phyloP scores from a whole-genome alignment of 2,888 invertebrate species.

The Pocota personata region DNA sequence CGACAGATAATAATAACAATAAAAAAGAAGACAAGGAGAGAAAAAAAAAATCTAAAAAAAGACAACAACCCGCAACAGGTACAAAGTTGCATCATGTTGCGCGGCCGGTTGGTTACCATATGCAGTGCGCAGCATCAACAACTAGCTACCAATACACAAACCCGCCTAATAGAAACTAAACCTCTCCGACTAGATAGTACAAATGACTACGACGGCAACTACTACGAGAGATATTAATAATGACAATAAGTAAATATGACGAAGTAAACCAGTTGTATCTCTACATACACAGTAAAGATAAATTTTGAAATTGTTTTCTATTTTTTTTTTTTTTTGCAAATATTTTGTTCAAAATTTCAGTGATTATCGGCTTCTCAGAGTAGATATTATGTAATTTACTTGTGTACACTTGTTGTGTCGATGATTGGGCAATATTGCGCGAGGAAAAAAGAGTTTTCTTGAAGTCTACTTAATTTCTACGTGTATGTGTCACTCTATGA shows the following conservation, averaged over 20 bases:
- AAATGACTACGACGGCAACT: constrained; percentile 14
- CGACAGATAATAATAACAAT: too few relatives aligned
- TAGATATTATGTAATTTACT: constrained; percentile 37
- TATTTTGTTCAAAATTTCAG: neutral
- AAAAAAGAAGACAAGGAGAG: neutral
- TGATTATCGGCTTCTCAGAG: constrained; percentile 25
- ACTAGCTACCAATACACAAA: neutral
- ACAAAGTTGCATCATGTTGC: constrained; percentile 63
- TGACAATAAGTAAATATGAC: constrained; percentile 64
- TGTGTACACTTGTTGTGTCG: constrained; percentile 37
- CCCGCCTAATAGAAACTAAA: constrained; percentile 32
- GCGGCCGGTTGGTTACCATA: constrained; percentile 48
- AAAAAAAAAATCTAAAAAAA: neutral
- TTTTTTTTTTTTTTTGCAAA: neutral
- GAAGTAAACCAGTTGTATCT: constrained; percentile 58
- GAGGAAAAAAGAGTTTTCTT: neutral
- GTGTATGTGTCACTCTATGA: neutral
- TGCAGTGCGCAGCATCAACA: constrained; percentile 4
- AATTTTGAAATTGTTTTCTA: neutral
- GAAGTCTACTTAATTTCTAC: neutral
- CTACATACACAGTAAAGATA: neutral
- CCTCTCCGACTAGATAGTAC: constrained; percentile 13
- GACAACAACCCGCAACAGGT: constrained; percentile 36
- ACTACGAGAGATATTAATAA: constrained; percentile 51
- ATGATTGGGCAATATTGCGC: constrained; percentile 31